Percentiles rank a stretch among this genome's conserved stretches.
phyloP scores from a whole-genome alignment of 1,140 invertebrate genomes.

The Ostrea edulis region DNA sequence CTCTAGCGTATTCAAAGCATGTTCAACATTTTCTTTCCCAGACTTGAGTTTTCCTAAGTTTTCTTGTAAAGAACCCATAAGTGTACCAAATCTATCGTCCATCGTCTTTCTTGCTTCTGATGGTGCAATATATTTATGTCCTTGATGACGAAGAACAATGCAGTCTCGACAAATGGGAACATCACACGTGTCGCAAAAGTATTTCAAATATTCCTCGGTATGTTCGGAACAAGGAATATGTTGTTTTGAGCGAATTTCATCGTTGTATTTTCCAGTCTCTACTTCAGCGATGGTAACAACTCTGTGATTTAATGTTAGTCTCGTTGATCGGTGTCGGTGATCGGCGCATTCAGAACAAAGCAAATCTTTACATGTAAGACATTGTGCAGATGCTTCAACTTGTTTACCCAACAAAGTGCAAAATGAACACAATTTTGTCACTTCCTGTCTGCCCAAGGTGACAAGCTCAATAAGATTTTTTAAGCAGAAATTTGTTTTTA shows the following conservation, averaged over 20 bases:
- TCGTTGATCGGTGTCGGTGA: neutral
- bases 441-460: neutral
- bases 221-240: slow-evolving; percentile 27
- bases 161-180: slow-evolving; percentile 32
- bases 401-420: neutral
- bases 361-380: slow-evolving; percentile 16
- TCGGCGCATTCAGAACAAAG: slow-evolving; percentile 13
- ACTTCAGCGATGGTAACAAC: neutral
- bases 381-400: neutral
- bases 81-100: neutral
- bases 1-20: neutral
- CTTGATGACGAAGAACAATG: neutral
- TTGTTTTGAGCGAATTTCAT: neutral
- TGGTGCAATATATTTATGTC: neutral
- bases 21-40: neutral
- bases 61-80: neutral
- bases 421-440: neutral
- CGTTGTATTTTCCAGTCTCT: neutral
- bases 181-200: slow-evolving; percentile 36
- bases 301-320: neutral
- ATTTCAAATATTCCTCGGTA: neutral
- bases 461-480: slow-evolving; percentile 26
- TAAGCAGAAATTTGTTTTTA: slow-evolving; percentile 30
- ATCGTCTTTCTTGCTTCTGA: neutral
- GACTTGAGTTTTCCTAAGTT: neutral